Evolutionary conservation across 2,888 invertebrate species (phyloP).

Genomic region (Nomada ruficornis): DNA sequence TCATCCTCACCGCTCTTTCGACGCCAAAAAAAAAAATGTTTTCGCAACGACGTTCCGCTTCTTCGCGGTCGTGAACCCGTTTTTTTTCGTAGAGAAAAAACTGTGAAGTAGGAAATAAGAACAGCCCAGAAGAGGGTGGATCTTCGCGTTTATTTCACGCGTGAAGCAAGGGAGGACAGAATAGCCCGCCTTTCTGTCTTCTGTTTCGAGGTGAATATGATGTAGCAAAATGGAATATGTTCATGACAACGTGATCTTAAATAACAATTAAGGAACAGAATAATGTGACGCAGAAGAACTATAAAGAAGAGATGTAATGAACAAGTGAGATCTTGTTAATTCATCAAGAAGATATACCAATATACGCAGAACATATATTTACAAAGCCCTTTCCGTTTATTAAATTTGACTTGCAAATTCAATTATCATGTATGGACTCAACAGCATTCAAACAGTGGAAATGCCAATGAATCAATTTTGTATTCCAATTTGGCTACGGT

Average conservation of each 20-base stretch:
- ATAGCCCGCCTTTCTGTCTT: constrained; percentile 1
- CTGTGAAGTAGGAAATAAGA: neutral
- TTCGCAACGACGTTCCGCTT: constrained; percentile 11
- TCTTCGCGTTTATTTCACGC: constrained; percentile 17
- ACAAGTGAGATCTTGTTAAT: too few species aligned
- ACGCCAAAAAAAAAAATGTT: constrained; percentile 14
- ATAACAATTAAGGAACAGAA: too few species aligned
- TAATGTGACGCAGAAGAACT: neutral
- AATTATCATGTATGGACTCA: too few species aligned
- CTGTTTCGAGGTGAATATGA: neutral
- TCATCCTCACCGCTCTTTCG: constrained; percentile 1
- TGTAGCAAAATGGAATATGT: neutral
- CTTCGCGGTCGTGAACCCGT: neutral
- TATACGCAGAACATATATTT: too few species aligned
- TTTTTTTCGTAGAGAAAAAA: neutral
- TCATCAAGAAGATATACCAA: too few species aligned
- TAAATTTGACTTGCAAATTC: too few species aligned
- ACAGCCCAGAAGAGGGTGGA: neutral
- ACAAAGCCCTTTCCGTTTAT: too few species aligned
- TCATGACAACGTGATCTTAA: neutral
- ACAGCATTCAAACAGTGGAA: too few species aligned
- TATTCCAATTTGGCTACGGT: too few species aligned
- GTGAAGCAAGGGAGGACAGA: constrained; percentile 13
- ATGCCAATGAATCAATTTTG: too few species aligned
- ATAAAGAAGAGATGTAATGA: too few species aligned